Evolutionary conservation across 2,888 invertebrate species (phyloP).

Genomic region (Laothoe populi): DNA sequence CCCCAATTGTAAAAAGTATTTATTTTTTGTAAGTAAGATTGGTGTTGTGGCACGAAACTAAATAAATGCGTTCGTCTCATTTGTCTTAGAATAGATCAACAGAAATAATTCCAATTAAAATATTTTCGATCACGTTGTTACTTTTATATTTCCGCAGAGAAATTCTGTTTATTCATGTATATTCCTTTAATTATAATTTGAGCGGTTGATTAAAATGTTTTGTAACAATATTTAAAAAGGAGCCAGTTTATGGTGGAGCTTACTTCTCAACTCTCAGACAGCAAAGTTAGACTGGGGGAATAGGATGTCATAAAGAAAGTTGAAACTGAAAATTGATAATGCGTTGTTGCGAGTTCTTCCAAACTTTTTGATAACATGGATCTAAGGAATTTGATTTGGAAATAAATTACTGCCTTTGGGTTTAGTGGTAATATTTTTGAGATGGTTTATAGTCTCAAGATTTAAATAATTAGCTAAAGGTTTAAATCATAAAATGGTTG

Average conservation of each 20-base stretch:
- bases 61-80: too few relatives aligned
- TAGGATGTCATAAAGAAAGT: constrained; percentile 61
- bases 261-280: not conserved
- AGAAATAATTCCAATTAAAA: too few relatives aligned
- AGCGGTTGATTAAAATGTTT: not conserved
- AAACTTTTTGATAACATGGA: not conserved
- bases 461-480: not conserved
- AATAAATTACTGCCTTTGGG: not conserved
- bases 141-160: too few relatives aligned
- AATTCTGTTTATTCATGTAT: too few relatives aligned
- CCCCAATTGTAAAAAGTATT: not conserved
- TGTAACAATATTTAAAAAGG: not conserved
- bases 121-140: too few relatives aligned
- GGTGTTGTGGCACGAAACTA: too few relatives aligned
- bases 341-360: not conserved
- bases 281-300: constrained; percentile 37
- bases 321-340: constrained; percentile 34
- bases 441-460: not conserved
- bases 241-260: not conserved
- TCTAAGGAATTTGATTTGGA: not conserved
- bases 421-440: not conserved
- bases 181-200: too few relatives aligned
- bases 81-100: too few relatives aligned
- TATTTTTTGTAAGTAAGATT: too few relatives aligned
- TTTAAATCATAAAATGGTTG: too few relatives aligned